Percentiles rank a stretch among this genome's conserved stretches.
phyloP scores from a whole-genome alignment of 2,113 vertebrate species.

The Sterrhoptilus dennistouni region DNA sequence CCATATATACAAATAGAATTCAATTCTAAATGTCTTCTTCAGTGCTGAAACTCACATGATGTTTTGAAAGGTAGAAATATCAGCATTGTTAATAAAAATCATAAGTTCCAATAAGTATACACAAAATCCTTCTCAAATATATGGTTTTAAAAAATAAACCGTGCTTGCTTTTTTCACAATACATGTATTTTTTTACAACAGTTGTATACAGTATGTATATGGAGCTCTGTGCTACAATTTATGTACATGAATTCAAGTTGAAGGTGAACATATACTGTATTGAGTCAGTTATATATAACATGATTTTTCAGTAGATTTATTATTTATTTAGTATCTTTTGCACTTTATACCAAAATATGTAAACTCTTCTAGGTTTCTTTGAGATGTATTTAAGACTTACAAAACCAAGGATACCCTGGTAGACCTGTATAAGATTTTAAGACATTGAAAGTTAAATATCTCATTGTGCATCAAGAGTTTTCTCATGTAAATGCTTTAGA shows the following conservation, averaged over 20 bases:
- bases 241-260: neutral
- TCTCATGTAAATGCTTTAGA: neutral
- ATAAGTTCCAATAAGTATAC: neutral
- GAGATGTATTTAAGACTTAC: neutral
- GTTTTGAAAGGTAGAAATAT: neutral
- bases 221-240: neutral
- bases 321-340: neutral
- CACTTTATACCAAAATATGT: neutral
- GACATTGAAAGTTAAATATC: neutral
- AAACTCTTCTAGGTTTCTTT: neutral
- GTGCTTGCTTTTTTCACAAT: neutral
- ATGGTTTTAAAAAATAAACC: rapidly evolving
- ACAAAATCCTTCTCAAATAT: neutral
- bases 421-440: neutral
- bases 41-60: neutral
- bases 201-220: rapidly evolving
- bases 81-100: neutral
- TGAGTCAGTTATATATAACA: neutral
- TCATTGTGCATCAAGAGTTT: neutral
- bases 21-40: neutral
- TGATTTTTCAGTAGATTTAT: neutral
- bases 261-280: neutral
- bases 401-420: neutral
- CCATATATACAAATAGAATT: neutral
- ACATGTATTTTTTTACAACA: neutral